Evolutionary conservation across 2,113 vertebrate genomes (phyloP).

Genomic region (Chrysemys picta): DNA sequence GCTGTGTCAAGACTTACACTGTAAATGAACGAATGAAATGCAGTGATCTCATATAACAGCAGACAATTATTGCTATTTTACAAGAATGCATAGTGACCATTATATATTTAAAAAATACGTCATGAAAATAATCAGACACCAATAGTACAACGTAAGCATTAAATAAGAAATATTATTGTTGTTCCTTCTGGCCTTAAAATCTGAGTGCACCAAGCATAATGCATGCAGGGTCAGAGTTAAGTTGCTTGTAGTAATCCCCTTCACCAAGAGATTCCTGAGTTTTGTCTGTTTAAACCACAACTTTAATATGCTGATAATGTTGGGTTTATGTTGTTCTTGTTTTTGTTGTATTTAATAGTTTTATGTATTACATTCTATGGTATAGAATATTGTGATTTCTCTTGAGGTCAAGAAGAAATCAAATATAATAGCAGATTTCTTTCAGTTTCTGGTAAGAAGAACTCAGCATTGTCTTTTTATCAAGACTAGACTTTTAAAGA

Average conservation of each 20-base stretch:
- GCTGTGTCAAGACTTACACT: too few relatives aligned
- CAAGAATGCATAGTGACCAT: not conserved
- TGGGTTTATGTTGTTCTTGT: slow-evolving; percentile 16
- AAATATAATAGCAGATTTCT: slow-evolving; percentile 36
- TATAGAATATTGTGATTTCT: slow-evolving; percentile 65
- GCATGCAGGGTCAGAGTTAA: slow-evolving; percentile 37
- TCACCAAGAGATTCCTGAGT: slow-evolving; percentile 58
- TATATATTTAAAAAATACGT: not conserved
- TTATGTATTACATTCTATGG: slow-evolving; percentile 40
- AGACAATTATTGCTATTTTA: not conserved
- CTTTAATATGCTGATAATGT: slow-evolving; percentile 40
- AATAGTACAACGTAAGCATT: not conserved
- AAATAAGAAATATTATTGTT: not conserved
- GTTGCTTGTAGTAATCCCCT: slow-evolving; percentile 7
- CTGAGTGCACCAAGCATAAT: not conserved
- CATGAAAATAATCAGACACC: not conserved
- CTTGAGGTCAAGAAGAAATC: slow-evolving; percentile 37
- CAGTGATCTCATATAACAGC: not conserved
- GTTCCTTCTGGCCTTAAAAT: not conserved
- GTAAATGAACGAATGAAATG: too few relatives aligned
- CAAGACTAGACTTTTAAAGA: not conserved
- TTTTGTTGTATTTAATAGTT: slow-evolving; percentile 42
- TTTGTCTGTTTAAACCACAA: slow-evolving; percentile 58
- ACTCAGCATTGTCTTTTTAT: slow-evolving; percentile 22
- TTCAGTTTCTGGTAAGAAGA: slow-evolving; percentile 12